Conservation (phyloP, 2,888 invertebrate genomes). For the Rhodophaea formosa region DNA sequence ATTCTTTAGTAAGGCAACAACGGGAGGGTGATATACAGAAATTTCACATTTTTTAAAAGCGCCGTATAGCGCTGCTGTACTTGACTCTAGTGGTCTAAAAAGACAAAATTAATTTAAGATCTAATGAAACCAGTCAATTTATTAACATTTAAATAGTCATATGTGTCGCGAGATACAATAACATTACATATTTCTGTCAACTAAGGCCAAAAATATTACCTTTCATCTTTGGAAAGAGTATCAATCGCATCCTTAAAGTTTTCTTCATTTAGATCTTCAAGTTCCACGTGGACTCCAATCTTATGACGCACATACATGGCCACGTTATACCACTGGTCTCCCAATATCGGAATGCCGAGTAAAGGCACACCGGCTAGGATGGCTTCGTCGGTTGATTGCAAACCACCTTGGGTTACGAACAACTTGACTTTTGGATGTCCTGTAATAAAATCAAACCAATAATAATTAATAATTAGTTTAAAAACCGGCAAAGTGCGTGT, state of each 20-base stretch:
- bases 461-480: too few relatives aligned
- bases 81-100: too few relatives aligned
- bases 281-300: conserved; percentile 43
- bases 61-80: too few relatives aligned
- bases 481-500: too few relatives aligned
- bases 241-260: conserved; percentile 33
- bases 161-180: too few relatives aligned
- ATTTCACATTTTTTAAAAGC: too few relatives aligned
- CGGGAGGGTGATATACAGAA: too few relatives aligned
- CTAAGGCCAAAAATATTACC: too few relatives aligned
- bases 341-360: conserved; percentile 49
- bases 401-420: conserved; percentile 60
- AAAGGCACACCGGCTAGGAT: conserved; percentile 50
- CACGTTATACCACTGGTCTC: conserved; percentile 53
- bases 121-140: too few relatives aligned
- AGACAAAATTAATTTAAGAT: too few relatives aligned
- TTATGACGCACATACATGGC: conserved; percentile 37
- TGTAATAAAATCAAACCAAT: conserved; percentile 22
- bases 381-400: conserved; percentile 59
- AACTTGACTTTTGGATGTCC: conserved; percentile 58
- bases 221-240: conserved; percentile 27
- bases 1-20: background rate
- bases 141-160: too few relatives aligned
- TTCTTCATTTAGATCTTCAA: conserved; percentile 36
- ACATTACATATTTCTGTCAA: too few relatives aligned